A percentile compares a stretch with the other conserved stretches of the same genome.
Evolutionary conservation across 2,113 vertebrate species (phyloP).

Genomic region (Sinocyclocheilus anshuiensis): DNA sequence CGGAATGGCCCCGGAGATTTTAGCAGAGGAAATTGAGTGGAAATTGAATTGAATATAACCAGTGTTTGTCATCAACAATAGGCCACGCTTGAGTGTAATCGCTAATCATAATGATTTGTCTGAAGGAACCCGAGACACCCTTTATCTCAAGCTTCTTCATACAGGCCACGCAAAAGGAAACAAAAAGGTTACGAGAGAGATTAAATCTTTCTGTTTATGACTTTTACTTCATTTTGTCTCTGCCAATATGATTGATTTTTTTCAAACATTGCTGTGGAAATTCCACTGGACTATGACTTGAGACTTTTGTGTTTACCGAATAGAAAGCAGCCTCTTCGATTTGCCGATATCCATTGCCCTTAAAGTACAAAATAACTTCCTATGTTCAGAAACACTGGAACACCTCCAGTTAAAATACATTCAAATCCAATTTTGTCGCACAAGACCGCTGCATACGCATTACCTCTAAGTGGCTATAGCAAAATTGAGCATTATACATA

Average conservation of each 20-base stretch:
- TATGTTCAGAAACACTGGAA: slow-evolving; percentile 40
- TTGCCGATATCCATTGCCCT: slow-evolving; percentile 19
- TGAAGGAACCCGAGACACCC: slow-evolving; percentile 32
- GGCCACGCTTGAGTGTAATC: slow-evolving; percentile 48
- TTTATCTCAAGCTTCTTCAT: slow-evolving; percentile 5
- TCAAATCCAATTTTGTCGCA: slow-evolving; percentile 30
- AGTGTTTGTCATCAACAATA: slow-evolving; percentile 45
- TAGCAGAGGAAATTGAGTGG: slow-evolving; percentile 47
- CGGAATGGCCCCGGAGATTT: slow-evolving; percentile 51
- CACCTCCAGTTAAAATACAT: slow-evolving; percentile 31
- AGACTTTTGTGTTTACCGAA: background rate
- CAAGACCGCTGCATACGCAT: background rate
- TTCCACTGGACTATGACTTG: background rate
- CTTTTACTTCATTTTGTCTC: slow-evolving; percentile 37
- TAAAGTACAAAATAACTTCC: slow-evolving; percentile 25
- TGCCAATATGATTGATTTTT: slow-evolving; percentile 14
- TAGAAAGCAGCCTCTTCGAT: background rate
- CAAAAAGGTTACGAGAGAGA: slow-evolving; percentile 27
- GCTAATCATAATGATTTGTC: slow-evolving; percentile 52
- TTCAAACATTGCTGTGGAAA: background rate
- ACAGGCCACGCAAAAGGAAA: slow-evolving; percentile 3
- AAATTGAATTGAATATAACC: slow-evolving; percentile 55
- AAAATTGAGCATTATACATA: slow-evolving; percentile 49
- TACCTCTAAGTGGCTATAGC: slow-evolving; percentile 43
- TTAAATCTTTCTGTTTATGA: slow-evolving; percentile 29